Evolutionary conservation across 2,888 invertebrate genomes (phyloP).

Genomic region (Dryococelus australis): DNA sequence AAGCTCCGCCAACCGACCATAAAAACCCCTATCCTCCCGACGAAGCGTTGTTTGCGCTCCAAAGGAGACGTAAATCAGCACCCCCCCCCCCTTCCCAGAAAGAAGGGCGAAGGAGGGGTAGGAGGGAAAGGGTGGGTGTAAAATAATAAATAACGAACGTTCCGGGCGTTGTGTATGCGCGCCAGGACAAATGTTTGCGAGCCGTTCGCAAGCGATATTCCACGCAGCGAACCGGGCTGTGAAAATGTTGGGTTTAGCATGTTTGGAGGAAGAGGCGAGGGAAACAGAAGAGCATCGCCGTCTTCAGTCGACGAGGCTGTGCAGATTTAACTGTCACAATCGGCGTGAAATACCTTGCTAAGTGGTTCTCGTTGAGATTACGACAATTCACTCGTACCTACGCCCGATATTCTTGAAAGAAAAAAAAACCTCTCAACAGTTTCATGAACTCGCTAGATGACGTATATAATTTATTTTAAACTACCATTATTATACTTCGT

Average conservation of each 20-base stretch:
- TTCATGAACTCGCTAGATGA: too few relatives aligned
- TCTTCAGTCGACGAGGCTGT: neutral
- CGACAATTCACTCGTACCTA: too few relatives aligned
- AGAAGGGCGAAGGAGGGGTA: neutral
- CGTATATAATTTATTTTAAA: too few relatives aligned
- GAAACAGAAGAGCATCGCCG: neutral
- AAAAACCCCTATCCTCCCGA: conserved; percentile 6
- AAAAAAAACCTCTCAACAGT: too few relatives aligned
- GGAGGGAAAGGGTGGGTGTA: neutral
- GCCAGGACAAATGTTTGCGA: conserved; percentile 10
- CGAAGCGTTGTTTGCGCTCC: conserved; percentile 3
- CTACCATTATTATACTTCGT: too few relatives aligned
- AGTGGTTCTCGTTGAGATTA: neutral
- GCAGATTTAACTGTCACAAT: neutral
- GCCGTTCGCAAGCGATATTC: neutral
- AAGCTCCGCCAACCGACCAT: neutral
- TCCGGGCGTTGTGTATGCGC: neutral
- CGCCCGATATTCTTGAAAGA: too few relatives aligned
- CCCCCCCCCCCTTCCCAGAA: neutral
- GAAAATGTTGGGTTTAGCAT: neutral
- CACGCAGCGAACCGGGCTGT: neutral
- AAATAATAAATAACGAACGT: neutral
- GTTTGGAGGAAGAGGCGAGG: neutral
- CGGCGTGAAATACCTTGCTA: neutral
- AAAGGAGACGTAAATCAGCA: neutral